Percentiles rank a stretch among this genome's conserved stretches.
Evolutionary conservation across 2,888 invertebrate species (phyloP).

Genomic region (Lamellibrachia satsuma): DNA sequence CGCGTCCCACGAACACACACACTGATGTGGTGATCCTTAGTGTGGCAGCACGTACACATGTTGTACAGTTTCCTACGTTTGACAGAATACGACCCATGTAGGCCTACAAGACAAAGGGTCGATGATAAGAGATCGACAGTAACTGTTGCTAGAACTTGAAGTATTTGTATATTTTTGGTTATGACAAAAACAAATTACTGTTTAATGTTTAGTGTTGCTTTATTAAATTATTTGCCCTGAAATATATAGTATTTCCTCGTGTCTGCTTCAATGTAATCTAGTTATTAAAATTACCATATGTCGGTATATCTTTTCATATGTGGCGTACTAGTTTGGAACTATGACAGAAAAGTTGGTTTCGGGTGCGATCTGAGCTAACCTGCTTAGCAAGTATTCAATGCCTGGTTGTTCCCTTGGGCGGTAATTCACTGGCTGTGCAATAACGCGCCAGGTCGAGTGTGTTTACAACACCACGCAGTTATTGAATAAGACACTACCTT

Average conservation of each 20-base stretch:
- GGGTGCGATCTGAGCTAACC: too few relatives aligned
- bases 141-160: neutral
- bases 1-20: neutral
- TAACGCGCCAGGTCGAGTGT: neutral
- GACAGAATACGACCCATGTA: neutral
- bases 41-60: neutral
- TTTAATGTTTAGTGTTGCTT: neutral
- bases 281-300: too few relatives aligned
- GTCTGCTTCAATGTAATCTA: too few relatives aligned
- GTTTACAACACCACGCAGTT: neutral
- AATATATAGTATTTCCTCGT: too few relatives aligned
- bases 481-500: neutral
- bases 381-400: too few relatives aligned
- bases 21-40: neutral
- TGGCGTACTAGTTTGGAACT: too few relatives aligned
- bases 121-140: neutral
- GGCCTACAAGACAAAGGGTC: neutral
- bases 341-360: too few relatives aligned
- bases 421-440: too few relatives aligned
- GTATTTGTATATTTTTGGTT: neutral
- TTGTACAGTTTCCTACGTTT: neutral
- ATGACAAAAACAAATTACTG: neutral
- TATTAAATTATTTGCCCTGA: too few relatives aligned
- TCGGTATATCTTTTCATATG: too few relatives aligned
- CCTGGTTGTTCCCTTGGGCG: too few relatives aligned